phyloP scores from a whole-genome alignment of 1,140 invertebrate species.

The Sarcophaga peregrina region DNA sequence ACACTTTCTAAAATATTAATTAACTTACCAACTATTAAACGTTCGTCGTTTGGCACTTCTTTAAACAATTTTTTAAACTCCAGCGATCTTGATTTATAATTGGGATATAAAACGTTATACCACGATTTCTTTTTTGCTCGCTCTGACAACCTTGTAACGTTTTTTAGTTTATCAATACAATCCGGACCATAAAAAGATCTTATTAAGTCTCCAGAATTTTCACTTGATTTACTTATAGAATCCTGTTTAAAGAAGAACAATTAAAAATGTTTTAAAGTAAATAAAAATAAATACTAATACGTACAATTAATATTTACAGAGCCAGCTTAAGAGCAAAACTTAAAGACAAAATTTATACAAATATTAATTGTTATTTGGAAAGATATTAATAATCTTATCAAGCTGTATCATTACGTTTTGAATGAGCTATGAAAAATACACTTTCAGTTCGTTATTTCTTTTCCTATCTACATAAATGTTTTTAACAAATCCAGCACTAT shows the following conservation, averaged over 20 bases:
- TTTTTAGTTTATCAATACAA: conserved; percentile 59
- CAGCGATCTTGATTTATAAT: conserved; percentile 91
- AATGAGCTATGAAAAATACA: too few species aligned
- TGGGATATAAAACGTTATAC: conserved; percentile 90
- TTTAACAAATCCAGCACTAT: background rate
- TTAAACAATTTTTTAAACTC: conserved; percentile 94
- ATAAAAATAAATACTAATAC: background rate
- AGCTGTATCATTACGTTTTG: background rate
- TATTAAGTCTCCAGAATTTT: conserved; percentile 49
- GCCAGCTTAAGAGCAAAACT: background rate
- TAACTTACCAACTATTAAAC: conserved; percentile 89
- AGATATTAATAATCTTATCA: background rate
- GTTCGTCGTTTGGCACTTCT: conserved; percentile 89
- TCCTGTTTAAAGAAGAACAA: conserved; percentile 44
- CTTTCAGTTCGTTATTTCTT: too few species aligned
- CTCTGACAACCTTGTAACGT: conserved; percentile 63
- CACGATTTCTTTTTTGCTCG: conserved; percentile 83
- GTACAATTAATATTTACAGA: background rate
- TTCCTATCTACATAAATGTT: background rate
- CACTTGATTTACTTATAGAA: conserved; percentile 49
- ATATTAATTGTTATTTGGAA: background rate
- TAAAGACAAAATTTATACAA: background rate
- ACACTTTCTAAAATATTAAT: background rate
- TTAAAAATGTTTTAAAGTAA: background rate
- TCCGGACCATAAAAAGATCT: conserved; percentile 52